phyloP scores from a whole-genome alignment of 1,140 invertebrate species.

The Formica selysi region DNA sequence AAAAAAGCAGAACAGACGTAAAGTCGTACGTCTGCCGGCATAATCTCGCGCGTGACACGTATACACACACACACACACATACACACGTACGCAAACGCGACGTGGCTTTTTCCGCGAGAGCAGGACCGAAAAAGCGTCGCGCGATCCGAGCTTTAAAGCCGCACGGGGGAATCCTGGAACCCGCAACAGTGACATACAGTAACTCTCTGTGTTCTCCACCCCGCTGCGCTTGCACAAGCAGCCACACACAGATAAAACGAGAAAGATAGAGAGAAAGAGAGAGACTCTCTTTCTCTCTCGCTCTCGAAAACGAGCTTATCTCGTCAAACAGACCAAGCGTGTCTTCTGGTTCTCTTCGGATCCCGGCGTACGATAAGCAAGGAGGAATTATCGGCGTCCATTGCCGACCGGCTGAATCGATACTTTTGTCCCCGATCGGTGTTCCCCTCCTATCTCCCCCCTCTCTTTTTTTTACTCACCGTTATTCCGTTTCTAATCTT shows the following conservation, averaged over 20 bases:
- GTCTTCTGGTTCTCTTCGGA: constrained; percentile 57
- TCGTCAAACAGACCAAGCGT: constrained; percentile 50
- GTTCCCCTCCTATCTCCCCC: background rate
- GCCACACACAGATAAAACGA: background rate
- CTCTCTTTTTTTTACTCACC: background rate
- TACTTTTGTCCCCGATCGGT: constrained; percentile 62
- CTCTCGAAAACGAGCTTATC: constrained; percentile 36
- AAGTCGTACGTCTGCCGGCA: constrained; percentile 48
- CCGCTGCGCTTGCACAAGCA: constrained; percentile 9
- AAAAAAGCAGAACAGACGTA: constrained; percentile 5
- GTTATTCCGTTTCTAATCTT: constrained; percentile 30
- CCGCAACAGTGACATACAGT: constrained; percentile 43
- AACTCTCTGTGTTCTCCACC: constrained; percentile 41
- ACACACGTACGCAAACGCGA: background rate
- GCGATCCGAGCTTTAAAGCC: constrained; percentile 54
- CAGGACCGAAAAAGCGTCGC: constrained; percentile 50
- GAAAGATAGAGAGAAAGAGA: background rate
- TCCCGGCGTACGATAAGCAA: constrained; percentile 65
- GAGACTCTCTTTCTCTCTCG: background rate
- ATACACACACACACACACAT: background rate
- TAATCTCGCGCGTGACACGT: constrained; percentile 46
- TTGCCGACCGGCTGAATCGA: constrained; percentile 63
- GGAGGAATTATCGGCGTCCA: constrained; percentile 63
- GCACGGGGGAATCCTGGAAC: constrained; percentile 54
- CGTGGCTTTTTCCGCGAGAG: constrained; percentile 31